Conservation (phyloP, 2,797 vertebrate genomes). For the Myotis myotis region DNA sequence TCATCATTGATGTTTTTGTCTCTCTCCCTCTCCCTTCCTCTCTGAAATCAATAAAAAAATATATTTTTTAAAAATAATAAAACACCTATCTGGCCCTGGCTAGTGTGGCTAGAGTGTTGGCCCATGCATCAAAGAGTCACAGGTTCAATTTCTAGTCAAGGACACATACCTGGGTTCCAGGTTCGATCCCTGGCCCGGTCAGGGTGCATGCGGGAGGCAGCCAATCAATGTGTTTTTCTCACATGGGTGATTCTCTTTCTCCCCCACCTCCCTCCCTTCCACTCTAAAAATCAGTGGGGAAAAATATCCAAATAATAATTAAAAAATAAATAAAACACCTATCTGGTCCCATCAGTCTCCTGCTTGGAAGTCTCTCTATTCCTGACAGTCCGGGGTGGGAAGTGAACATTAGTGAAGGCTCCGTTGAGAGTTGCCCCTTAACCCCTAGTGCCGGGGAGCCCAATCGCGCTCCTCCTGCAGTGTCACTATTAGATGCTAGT, state of each 20-base stretch:
- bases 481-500: too few species aligned
- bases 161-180: not conserved
- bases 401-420: not conserved
- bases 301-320: not conserved
- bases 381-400: not conserved
- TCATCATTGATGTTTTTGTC: too few species aligned
- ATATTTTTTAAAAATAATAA: not conserved
- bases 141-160: not conserved
- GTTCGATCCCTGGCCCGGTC: not conserved
- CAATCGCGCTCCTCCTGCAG: too few species aligned
- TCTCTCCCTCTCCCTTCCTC: too few species aligned
- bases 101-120: not conserved
- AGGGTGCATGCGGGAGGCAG: too few species aligned
- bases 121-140: not conserved
- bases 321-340: not conserved
- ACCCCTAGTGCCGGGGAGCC: too few species aligned
- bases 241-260: not conserved
- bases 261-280: too few species aligned
- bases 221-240: not conserved
- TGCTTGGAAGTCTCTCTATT: slow-evolving; percentile 3
- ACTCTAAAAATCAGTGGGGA: not conserved
- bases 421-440: not conserved
- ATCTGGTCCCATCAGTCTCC: not conserved
- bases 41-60: too few species aligned
- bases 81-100: not conserved